Base-by-base conservation (phyloP, 2,797 vertebrate species). In the Fistularia commersonii region DNA sequence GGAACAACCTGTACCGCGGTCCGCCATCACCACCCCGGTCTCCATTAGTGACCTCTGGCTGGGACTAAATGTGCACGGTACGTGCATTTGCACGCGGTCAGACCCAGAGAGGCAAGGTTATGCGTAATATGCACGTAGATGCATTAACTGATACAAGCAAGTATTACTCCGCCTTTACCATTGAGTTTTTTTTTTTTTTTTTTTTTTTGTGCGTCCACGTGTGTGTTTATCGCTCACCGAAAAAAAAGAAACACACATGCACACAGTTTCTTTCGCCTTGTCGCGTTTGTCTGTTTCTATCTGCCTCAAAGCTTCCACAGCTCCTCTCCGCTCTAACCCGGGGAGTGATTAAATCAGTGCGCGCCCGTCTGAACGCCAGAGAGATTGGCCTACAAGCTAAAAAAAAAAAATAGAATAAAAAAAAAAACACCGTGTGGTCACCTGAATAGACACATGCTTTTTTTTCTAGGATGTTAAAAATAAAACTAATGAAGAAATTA, bases 211-310 rank as follows among this genome's bases (percentile, higher is more conserved):
- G 55, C 58, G 54, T 73, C 72, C 45, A 72, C 73, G 70, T 67
- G 62, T 60, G 62, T 74, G 69, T 76, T 77, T 82, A 77, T 63
- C 81, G 72, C 79, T 66, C 53, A 77, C 75, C 65, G 11, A 66
- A 73, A 71, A 45, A 33, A 13, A 5, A 37, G 46, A 48, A 0
- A n/a, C 11, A 73, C 72, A 41, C 57, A 79, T 11, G 10, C 77
- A 77, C 75, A 54, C 77, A 77, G 65, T 63, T 72, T 83, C 84
- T 88, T 82, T 87, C 76, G 82, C 84, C 85, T 87, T 87, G 87
- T 89, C 81, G 80, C 82, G 51, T 89, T 85, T 89, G 88, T 90
- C 87, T 86, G 85, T 87, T 89, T 75, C 79, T 86, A 88, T 90
- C 82, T 88, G 74, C 77, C 80, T 89, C 86, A 88, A 76, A 82